Base-by-base conservation (phyloP, 1,140 invertebrate species). In the Bombus fervidus region DNA sequence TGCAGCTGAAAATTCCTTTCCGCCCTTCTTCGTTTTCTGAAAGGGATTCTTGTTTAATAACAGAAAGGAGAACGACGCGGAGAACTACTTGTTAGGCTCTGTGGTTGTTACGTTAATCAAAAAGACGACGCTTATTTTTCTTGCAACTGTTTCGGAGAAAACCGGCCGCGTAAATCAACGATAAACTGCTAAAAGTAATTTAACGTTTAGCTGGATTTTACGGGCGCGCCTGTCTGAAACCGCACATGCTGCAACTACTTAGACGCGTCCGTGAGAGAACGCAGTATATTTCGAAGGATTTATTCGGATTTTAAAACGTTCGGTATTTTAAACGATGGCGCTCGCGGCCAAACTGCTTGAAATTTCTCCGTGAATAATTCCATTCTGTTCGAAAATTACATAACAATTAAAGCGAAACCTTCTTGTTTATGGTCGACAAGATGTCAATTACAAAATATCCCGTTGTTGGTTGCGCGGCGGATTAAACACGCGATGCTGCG, bases 151-250 rank as follows among this genome's bases (percentile, higher is more conserved):
- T 62, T 71, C 47, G 66, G 0, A 22, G 15, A 25, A 5, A 13
- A 41, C 8, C 28, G 28, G 22, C 47, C 22, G 74, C 43, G 82
- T 41, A 59, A 83, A 69, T 78, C 37, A 41, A 41, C 47, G 43
- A 77, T 57, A 66, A 78, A 69, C 43, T 78, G 22, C 62, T 47
- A 4, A 69, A 59, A 34, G 74, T 59, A 59, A 43, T 78, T 59
- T 71, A 71, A 84, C 43, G 37, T 77, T 83, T 77, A 59, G 41
- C 47, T 34, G 37, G 22, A 39, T 83, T 53, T 64, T 15, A 12
- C 37, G 12, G 22, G 15, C 31, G 22, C 34, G 3, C 15, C 43
- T 57, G 41, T 47, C 43, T 39, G 31, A n/a, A 5, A 39, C 59
- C 37, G 76, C 76, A 31, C 76, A 39, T 64, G 59, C n/a, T 28